Conservation (phyloP, 2,888 invertebrate species). For the Dryobota labecula region DNA sequence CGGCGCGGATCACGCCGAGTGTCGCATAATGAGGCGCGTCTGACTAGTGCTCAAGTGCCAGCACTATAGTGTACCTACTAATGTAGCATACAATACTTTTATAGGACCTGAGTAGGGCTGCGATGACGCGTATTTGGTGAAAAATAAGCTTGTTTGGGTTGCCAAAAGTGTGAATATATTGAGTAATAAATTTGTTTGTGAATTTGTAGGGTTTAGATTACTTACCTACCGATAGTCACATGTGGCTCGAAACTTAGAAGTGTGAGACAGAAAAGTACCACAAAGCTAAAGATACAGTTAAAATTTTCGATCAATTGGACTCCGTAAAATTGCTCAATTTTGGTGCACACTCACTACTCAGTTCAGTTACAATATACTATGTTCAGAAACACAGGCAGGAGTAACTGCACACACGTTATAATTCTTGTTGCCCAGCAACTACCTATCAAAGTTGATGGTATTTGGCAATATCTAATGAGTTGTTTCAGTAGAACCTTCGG, state of each 20-base stretch:
- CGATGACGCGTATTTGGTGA: too few species aligned
- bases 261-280: background rate
- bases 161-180: background rate
- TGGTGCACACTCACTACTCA: too few species aligned
- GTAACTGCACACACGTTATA: background rate
- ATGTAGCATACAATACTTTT: slow-evolving; percentile 13
- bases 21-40: slow-evolving; percentile 57
- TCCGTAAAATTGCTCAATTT: too few species aligned
- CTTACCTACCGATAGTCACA: too few species aligned
- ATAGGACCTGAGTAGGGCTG: slow-evolving; percentile 16
- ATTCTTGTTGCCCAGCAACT: background rate
- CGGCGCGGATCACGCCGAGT: slow-evolving; percentile 38
- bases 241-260: background rate
- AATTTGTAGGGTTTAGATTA: too few species aligned
- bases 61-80: slow-evolving; percentile 14
- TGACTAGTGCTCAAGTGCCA: slow-evolving; percentile 42
- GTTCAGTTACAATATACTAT: background rate
- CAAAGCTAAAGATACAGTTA: background rate
- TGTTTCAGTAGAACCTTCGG: background rate
- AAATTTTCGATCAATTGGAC: too few species aligned
- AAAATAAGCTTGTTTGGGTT: background rate
- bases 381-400: background rate
- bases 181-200: too few species aligned
- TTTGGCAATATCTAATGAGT: background rate
- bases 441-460: background rate